Conservation (phyloP, 2,888 invertebrate genomes). For the Metalampra italica region DNA sequence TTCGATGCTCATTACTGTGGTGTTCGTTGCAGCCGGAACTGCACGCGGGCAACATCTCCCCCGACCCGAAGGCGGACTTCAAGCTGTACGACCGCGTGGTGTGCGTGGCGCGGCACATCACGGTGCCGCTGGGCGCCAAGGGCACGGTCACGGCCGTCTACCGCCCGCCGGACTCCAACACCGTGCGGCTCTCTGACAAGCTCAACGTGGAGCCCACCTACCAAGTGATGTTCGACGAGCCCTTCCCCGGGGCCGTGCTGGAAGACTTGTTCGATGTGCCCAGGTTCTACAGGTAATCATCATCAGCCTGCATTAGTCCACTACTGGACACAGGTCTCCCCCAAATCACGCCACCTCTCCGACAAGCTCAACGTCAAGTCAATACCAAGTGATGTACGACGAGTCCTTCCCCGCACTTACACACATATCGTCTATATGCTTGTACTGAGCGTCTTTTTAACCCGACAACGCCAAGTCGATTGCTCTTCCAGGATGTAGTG, state of each 20-base stretch:
- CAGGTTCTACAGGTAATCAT: slow-evolving; percentile 54
- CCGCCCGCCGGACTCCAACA: slow-evolving; percentile 52
- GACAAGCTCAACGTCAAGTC: slow-evolving; percentile 73
- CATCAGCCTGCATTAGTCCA: no score
- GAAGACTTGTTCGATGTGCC: slow-evolving; percentile 23
- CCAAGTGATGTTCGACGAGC: slow-evolving; percentile 89
- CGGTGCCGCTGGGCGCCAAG: slow-evolving; percentile 88
- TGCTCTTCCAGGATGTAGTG: no score
- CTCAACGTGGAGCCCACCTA: slow-evolving; percentile 79
- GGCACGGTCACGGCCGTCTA: slow-evolving; percentile 90
- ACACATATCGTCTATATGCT: no score
- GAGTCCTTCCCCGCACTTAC: slow-evolving; percentile 6
- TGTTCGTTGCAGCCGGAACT: slow-evolving; percentile 50
- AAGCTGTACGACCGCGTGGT: slow-evolving; percentile 91
- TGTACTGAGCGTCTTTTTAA: no score
- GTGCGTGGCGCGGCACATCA: slow-evolving; percentile 84
- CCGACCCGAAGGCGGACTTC: slow-evolving; percentile 83
- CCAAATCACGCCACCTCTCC: no score
- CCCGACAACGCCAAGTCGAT: no score
- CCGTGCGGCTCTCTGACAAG: slow-evolving; percentile 71
- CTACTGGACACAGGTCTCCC: no score
- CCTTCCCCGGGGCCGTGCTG: slow-evolving; percentile 81
- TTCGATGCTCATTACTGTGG: no score
- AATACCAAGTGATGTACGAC: slow-evolving; percentile 18
- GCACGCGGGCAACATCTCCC: slow-evolving; percentile 77